Evolutionary conservation across 2,797 vertebrate genomes (phyloP).

Genomic region (Poeciliopsis turneri): DNA sequence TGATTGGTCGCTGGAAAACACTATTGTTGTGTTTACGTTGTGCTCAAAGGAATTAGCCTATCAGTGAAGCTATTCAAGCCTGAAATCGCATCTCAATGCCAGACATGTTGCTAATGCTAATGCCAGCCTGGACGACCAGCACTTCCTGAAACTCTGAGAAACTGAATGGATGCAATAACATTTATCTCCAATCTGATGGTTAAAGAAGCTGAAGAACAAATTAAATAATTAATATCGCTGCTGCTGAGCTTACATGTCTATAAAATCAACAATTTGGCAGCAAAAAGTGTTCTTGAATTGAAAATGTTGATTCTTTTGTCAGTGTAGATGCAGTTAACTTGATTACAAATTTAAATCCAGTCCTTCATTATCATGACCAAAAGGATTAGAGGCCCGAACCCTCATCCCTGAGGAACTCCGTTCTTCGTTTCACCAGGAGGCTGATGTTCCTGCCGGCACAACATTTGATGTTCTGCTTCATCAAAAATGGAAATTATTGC

Average conservation of each 20-base stretch:
- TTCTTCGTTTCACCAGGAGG: background rate
- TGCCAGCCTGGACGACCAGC: background rate
- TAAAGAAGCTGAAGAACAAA: background rate
- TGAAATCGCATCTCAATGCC: background rate
- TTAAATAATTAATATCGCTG: background rate
- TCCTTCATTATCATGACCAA: background rate
- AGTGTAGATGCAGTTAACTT: background rate
- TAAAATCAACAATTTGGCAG: too few species aligned
- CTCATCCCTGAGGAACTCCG: background rate
- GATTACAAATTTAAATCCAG: background rate
- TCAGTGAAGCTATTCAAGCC: background rate
- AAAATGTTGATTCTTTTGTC: too few species aligned
- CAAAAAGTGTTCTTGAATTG: too few species aligned
- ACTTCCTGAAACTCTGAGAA: too few species aligned
- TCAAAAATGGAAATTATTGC: background rate
- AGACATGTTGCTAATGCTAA: background rate
- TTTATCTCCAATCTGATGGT: too few species aligned
- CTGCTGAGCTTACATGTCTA: too few species aligned
- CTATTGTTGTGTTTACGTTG: background rate
- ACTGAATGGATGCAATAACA: too few species aligned
- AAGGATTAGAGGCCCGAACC: background rate
- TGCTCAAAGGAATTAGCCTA: background rate
- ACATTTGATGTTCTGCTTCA: too few species aligned
- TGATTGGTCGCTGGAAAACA: background rate
- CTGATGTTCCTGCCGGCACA: background rate